Evolutionary conservation across 23 tunicate genomes (phyloP), one percentile per base, ranked within the genome.

Genomic region (Diplosoma virens): DNA sequence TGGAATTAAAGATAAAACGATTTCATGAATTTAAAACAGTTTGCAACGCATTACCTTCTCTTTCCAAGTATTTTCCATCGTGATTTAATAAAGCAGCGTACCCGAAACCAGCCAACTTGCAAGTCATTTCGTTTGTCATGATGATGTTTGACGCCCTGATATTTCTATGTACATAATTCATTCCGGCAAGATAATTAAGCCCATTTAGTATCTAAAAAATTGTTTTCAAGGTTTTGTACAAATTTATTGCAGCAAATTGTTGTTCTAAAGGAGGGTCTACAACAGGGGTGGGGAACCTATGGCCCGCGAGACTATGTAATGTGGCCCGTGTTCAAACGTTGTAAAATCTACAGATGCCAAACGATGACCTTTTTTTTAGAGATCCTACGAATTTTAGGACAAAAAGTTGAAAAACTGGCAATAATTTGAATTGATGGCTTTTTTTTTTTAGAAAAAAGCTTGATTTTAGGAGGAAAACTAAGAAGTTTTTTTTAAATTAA

Each of bases 161-260:
- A 29, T 61, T 61, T 27, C 69, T 18, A 61, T 61, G 69, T n/a
- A 61, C 69, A n/a, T 61, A 61, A 5, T 22, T 22, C 69, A 27
- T 11, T 11, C 9, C 2, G 6, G 34, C 7, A 3, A 61, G 6
- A n/a, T 61, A 61, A 4, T 26, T 4, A 34, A 61, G 18, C 6
- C 35, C 69, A 29, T 27, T 6, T 5, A 35, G 11, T 26, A 61
- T 61, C 69, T 61, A 22, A 4, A 41, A 41, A 41, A 41, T 41
- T 41, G 50, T 14, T 7, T 7, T 9, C 50, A 9, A 41, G 9
- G 50, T 41, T 9, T 14, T 14, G 50, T 41, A 41, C 11, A 41
- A 14, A 9, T 7, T 7, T 9, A 14, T 9, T 41, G 50, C 50
- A 41, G 14, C 50, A 9, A 7, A 14, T 7, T 7, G 50, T 41